Evolutionary conservation across 2,888 invertebrate species (phyloP).

Genomic region (Hydraecia micacea): DNA sequence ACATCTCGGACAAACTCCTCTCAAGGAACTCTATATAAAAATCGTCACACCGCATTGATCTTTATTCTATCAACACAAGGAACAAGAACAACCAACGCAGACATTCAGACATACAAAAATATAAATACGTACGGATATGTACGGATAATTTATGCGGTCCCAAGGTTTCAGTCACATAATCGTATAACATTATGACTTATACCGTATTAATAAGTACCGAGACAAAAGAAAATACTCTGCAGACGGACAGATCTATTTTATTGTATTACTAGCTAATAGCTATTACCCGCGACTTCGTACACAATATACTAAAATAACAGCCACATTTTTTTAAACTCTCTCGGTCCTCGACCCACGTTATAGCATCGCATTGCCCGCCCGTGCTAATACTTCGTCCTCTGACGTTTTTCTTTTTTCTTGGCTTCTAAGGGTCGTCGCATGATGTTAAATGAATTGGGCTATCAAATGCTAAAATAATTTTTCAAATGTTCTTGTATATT

Average conservation of each 20-base stretch:
- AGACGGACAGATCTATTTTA: constrained; percentile 36
- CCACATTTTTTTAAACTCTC: not conserved
- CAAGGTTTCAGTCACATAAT: constrained; percentile 37
- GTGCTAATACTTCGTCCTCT: not conserved
- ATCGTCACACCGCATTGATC: not conserved
- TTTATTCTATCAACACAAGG: constrained; percentile 17
- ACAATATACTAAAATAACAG: not conserved
- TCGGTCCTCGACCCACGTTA: not conserved
- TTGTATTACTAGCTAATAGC: constrained; percentile 21
- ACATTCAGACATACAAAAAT: constrained; percentile 28
- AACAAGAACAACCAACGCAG: constrained; percentile 14
- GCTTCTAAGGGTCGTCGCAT: not conserved
- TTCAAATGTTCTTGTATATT: too few species aligned
- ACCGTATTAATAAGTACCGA: constrained; percentile 50
- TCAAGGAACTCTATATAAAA: too few species aligned
- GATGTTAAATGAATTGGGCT: not conserved
- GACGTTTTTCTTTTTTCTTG: not conserved
- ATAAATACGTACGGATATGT: constrained; percentile 26
- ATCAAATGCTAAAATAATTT: not conserved
- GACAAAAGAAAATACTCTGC: constrained; percentile 42
- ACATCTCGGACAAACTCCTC: too few species aligned
- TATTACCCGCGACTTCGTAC: not conserved
- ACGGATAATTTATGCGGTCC: constrained; percentile 50
- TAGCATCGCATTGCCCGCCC: not conserved
- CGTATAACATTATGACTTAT: constrained; percentile 53